Conservation (phyloP, 2,113 vertebrate genomes). For the Cervus canadensis region DNA sequence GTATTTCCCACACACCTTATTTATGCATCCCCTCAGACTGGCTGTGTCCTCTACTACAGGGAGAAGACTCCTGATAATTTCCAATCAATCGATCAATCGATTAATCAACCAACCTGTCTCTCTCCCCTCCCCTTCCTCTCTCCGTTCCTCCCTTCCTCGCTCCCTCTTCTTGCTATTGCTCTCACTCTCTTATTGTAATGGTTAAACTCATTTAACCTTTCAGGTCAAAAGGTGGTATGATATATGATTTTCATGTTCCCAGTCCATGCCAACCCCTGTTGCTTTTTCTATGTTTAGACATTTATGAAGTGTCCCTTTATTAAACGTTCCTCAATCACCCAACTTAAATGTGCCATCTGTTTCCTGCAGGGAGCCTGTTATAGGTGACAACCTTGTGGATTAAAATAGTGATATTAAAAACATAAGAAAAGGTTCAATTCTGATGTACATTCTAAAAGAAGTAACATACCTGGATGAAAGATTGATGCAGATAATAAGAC, state of each 20-base stretch:
- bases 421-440: background rate
- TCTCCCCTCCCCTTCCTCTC: too few relatives aligned
- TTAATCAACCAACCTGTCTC: background rate
- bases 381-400: background rate
- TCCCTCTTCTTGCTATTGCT: background rate
- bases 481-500: background rate
- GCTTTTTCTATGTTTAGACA: background rate
- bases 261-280: background rate
- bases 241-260: background rate
- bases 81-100: background rate
- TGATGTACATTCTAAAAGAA: background rate
- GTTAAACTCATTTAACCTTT: background rate
- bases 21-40: background rate
- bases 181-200: background rate
- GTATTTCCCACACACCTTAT: background rate
- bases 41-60: background rate
- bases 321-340: background rate
- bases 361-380: background rate
- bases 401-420: background rate
- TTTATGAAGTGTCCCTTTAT: background rate
- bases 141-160: rapidly evolving
- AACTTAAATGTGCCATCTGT: background rate
- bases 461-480: background rate
- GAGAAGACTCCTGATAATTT: background rate
- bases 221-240: background rate